Evolutionary conservation across 2,888 invertebrate genomes (phyloP).

Genomic region (Thysanoteuthis rhombus): DNA sequence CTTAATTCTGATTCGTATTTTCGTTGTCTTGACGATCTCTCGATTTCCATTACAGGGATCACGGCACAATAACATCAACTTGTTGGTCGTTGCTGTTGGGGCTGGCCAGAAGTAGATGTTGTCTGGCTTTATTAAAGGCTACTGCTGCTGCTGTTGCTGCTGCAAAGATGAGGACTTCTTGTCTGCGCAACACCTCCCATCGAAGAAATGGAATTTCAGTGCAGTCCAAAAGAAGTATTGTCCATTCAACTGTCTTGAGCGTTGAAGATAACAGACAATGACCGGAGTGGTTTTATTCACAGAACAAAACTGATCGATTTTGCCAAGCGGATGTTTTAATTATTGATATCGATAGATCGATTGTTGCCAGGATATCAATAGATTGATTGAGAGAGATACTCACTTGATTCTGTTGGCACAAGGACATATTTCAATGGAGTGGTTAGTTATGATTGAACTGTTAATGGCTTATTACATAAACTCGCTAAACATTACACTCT

Average conservation of each 20-base stretch:
- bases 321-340: not conserved
- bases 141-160: too few species aligned
- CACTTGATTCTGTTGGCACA: too few species aligned
- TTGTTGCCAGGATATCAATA: not conserved
- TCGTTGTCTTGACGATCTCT: conserved; percentile 12
- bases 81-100: not conserved
- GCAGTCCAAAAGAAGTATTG: not conserved
- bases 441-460: too few species aligned
- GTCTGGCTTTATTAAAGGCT: not conserved
- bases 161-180: not conserved
- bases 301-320: not conserved
- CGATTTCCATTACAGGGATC: conserved; percentile 12
- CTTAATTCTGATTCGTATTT: conserved; percentile 12
- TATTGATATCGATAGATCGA: not conserved
- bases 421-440: too few species aligned
- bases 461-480: too few species aligned
- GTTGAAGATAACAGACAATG: not conserved
- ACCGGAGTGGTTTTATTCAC: not conserved
- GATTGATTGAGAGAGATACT: too few species aligned
- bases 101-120: not conserved
- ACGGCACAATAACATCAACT: not conserved
- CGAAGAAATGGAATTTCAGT: not conserved
- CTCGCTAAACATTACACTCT: too few species aligned
- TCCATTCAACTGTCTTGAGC: not conserved
- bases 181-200: not conserved